Base-by-base conservation (phyloP, 2,797 vertebrate genomes). In the Aulostomus chinensis region DNA sequence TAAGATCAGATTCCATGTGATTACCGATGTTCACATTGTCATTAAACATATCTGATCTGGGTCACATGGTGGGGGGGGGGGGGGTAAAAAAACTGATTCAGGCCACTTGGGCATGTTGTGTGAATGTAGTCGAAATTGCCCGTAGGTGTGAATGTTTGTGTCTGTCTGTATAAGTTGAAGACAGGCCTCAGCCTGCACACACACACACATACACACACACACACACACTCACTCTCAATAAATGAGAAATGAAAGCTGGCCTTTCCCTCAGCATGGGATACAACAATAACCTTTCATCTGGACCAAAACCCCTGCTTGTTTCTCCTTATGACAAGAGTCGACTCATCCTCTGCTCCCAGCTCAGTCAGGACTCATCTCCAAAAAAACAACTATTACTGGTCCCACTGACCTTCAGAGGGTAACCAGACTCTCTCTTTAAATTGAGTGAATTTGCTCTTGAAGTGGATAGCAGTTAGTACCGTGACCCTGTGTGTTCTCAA, bases 261-360 rank as follows among this genome's bases (percentile, higher is more conserved):
- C 60, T 83, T 82, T 78, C 74, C 50, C 9, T 78, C 54, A 39
- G 60, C 45, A 65, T 61, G 38, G 69, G 61, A 81, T 76, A 42
- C 78, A 78, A 78, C 39, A 36, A 63, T 64, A 80, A 80, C 82
- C 80, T 85, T 86, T 85, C 59, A 62, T 73, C 55, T 66, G 41
- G 74, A 68, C 59, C 55, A 33, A 24, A 63, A 73, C n/a, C 62
- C 73, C 55, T 58, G 53, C 64, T 32, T 61, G 39, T 69, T 81
- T 72, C 55, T 46, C 25, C 48, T 63, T 58, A 48, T 10, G 29
- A 74, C 58, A 52, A 53, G 56, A 48, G 73, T 77, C 66, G 32
- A 24, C 46, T 13, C 54, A 69, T 83, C 67, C 62, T 62, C 37
- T 53, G 34, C 14, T 63, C 79, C 81, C 66, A 67, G 54, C 37